Evolutionary conservation across 2,113 vertebrate species (phyloP), one percentile per base, ranked within the genome.

Genomic region (Epinephelus moara): DNA sequence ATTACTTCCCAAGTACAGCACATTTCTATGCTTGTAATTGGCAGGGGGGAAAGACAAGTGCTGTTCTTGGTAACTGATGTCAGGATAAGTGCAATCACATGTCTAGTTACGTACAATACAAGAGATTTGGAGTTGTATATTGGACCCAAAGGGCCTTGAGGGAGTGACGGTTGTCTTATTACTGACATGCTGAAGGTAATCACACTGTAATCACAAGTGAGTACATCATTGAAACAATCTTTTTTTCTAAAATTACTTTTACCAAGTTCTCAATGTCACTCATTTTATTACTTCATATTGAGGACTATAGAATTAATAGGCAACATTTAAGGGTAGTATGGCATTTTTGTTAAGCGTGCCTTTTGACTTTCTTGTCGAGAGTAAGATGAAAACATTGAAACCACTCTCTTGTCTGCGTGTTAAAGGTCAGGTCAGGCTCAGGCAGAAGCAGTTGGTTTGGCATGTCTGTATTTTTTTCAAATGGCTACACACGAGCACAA

Each of bases 11-110:
- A 50, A 53, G 64, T 63, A 63, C 19, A 25, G 59, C 55, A 49
- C 10, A 70, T 78, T 63, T 74, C 37, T 82, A 55, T 23, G 12
- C 40, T 17, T 21, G 19, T 63, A 80, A 67, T 47, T 67, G 30
- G 49, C 50, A 40, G 27, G 7, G 2, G 42, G 50, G 13, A 50
- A 55, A 64, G 21, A 33, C 10, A 70, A 77, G 64, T 57, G 52
- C 62, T 66, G 27, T 61, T 52, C 27, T 60, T 37, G 53, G 45
- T 21, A 53, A 70, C 45, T 53, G 33, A 64, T 64, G 56, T 78
- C 25, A 27, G 40, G 4, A 3, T 56, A 37, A 13, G 12, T n/a
- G 61, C 6, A 64, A 27, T 69, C 3, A 55, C 25, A 76, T 17
- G 17, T 64, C 17, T 3, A 52, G 33, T 60, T 27, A 60, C 25